Conservation (phyloP, 2,797 vertebrate genomes). For the Diplodus puntazzo region DNA sequence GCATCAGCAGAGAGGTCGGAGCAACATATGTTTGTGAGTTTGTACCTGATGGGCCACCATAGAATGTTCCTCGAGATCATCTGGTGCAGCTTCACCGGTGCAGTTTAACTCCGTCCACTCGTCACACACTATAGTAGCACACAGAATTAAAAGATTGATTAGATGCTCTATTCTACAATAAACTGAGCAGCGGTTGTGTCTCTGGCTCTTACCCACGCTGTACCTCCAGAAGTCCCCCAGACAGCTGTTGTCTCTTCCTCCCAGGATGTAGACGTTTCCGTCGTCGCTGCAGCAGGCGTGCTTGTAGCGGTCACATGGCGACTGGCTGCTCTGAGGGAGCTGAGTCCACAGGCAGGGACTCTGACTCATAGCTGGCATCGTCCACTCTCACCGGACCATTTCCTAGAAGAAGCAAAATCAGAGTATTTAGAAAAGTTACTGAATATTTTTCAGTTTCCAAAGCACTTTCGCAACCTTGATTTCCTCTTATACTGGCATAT, state of each 20-base stretch:
- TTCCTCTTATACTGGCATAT: too few species aligned
- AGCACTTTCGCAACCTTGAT: neutral
- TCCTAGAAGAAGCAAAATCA: slow-evolving; percentile 24
- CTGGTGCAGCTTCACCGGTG: slow-evolving; percentile 83
- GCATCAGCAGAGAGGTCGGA: neutral
- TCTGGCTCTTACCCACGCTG: slow-evolving; percentile 83
- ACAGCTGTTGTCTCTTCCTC: slow-evolving; percentile 81
- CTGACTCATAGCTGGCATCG: slow-evolving; percentile 71
- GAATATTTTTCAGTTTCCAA: too few species aligned
- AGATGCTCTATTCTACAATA: neutral
- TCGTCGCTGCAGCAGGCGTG: slow-evolving; percentile 85
- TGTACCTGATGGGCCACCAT: slow-evolving; percentile 90
- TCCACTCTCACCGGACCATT: slow-evolving; percentile 27
- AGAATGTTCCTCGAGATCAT: slow-evolving; percentile 90
- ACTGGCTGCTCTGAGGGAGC: slow-evolving; percentile 75
- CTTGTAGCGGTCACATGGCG: slow-evolving; percentile 88
- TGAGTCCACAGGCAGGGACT: slow-evolving; percentile 80
- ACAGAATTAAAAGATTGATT: neutral
- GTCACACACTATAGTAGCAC: slow-evolving; percentile 76
- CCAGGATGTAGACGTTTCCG: slow-evolving; percentile 87
- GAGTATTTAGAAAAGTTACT: neutral
- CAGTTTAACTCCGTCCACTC: slow-evolving; percentile 87
- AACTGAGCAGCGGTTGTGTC: neutral
- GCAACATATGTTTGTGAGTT: neutral
- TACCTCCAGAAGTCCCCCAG: slow-evolving; percentile 92